Percentiles rank a stretch among this genome's conserved stretches.
phyloP scores from a whole-genome alignment of 2,113 vertebrate species.

The Coracopsis vasa region DNA sequence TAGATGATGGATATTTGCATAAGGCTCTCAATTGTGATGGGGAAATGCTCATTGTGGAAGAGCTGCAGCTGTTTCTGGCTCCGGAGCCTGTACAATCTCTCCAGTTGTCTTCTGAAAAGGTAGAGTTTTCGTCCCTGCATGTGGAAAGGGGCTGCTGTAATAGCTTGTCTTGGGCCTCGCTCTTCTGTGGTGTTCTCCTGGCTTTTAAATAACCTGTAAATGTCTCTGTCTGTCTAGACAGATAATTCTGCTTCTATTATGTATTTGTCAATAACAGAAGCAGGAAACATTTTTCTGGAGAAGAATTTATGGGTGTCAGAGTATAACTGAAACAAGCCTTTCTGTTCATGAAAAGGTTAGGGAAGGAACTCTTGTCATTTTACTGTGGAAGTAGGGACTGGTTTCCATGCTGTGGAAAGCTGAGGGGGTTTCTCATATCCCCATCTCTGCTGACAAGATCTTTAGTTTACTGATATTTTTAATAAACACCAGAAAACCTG shows the following conservation, averaged over 20 bases:
- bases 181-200: background rate
- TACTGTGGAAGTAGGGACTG: background rate
- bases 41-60: constrained; percentile 79
- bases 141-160: background rate
- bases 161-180: background rate
- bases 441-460: background rate
- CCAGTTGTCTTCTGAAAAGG: constrained; percentile 73
- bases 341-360: background rate
- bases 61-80: constrained; percentile 72
- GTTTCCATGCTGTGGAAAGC: background rate
- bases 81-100: constrained; percentile 64
- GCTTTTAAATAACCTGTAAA: background rate
- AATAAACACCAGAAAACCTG: background rate
- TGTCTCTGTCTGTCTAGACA: background rate
- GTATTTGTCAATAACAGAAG: background rate
- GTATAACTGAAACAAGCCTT: background rate
- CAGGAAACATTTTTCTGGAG: background rate
- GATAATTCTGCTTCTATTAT: background rate
- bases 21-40: constrained; percentile 77
- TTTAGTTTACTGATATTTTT: background rate
- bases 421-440: background rate
- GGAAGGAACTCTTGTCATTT: background rate
- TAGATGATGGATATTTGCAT: constrained; percentile 80
- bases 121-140: background rate
- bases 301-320: background rate